These are phyloP conservation scores for Peromyscus nudipes DNA, from an alignment of 2,797 vertebrate species.

Conservation along the genomic window DNA sequence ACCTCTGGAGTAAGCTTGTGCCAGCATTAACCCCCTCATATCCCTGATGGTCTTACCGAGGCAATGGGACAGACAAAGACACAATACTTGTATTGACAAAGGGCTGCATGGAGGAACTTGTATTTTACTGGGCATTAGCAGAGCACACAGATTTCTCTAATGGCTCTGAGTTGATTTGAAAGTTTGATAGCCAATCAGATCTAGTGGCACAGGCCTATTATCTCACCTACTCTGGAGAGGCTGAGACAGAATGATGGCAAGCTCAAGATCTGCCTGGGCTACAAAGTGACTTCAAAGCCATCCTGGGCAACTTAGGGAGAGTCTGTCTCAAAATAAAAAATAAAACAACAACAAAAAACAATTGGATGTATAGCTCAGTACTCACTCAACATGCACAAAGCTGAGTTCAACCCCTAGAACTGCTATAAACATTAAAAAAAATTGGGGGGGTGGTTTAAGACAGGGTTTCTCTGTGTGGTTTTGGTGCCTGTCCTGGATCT, in stretches of 20 bases:
- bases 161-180: neutral
- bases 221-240: neutral
- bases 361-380: neutral
- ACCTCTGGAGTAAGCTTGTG: neutral
- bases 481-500: no score
- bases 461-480: no score
- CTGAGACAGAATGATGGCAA: neutral
- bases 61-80: neutral
- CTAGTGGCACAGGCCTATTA: neutral
- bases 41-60: neutral
- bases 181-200: neutral
- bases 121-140: neutral
- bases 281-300: neutral
- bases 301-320: neutral
- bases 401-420: neutral
- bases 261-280: neutral
- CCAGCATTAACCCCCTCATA: neutral
- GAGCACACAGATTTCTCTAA: fast-evolving
- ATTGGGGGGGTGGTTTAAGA: no score
- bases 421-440: neutral
- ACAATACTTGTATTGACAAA: neutral
- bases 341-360: neutral
- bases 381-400: neutral
- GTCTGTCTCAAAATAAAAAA: neutral
- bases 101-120: fast-evolving